phyloP scores from a whole-genome alignment of 2,888 invertebrate species.

The Drosophila paracracens region DNA sequence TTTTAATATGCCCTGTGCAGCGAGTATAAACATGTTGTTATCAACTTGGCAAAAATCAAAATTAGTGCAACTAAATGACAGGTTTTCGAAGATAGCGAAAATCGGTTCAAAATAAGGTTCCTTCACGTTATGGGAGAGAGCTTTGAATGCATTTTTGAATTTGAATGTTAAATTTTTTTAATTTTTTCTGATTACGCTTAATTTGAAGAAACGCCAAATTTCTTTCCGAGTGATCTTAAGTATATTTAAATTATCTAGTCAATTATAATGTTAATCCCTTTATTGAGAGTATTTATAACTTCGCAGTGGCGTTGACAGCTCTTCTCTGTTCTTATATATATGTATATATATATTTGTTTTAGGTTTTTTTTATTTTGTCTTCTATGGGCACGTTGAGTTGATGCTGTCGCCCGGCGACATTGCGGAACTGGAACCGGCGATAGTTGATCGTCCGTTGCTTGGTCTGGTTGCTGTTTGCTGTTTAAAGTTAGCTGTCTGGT shows the following conservation, averaged over 20 bases:
- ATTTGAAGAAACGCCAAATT: no score
- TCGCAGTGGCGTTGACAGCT: slow-evolving; percentile 1
- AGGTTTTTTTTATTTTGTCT: slow-evolving; percentile 17
- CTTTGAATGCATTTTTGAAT: neutral
- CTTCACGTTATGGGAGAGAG: neutral
- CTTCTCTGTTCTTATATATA: slow-evolving; percentile 1
- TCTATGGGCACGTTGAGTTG: slow-evolving; percentile 61
- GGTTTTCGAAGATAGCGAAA: neutral
- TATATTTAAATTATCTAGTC: neutral
- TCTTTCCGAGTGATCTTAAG: neutral
- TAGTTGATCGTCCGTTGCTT: slow-evolving; percentile 58
- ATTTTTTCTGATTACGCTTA: neutral
- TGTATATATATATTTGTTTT: neutral
- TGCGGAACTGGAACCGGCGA: slow-evolving; percentile 75
- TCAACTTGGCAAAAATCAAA: neutral
- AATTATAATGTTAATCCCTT: neutral
- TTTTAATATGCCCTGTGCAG: slow-evolving; percentile 10
- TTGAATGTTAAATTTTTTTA: neutral
- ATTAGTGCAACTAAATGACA: neutral
- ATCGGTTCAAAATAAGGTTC: neutral
- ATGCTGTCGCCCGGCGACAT: slow-evolving; percentile 78
- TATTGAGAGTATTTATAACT: slow-evolving; percentile 18
- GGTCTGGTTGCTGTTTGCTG: slow-evolving; percentile 35
- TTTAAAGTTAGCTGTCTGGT: slow-evolving; percentile 15
- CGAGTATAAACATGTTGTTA: neutral